Evolutionary conservation across 2,113 vertebrate genomes (phyloP), one percentile per base, ranked within the genome.

Genomic region (Copsychus sechellarum): DNA sequence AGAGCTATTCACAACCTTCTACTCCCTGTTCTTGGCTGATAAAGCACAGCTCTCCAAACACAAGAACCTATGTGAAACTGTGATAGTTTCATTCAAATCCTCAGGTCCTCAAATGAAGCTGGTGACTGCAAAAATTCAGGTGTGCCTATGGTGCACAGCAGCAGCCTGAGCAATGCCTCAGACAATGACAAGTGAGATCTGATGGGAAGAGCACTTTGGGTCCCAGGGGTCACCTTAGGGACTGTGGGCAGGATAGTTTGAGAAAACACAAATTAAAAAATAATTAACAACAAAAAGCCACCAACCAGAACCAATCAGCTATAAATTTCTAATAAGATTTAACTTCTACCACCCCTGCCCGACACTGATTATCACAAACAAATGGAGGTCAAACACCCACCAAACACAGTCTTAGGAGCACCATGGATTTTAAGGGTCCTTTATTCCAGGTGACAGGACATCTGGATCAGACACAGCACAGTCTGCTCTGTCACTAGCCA

Each of bases 401-500:
- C 24, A 70, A 51, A 74, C 3, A n/a, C 0, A 2, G 28, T 29
- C 17, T 47, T 36, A 64, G 58, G 36, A 83, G 33, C 34, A 47
- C 31, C 23, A 18, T 3, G 31, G 31, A 69, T 43, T 77, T 4
- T 19, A 33, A 42, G 3, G 24, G 22, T 45, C 6, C 45, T 61
- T 36, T 65, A 20, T 31, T 43, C 29, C 4, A 78, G 34, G 50
- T 25, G 36, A 54, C 21, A 34, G 28, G 17, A 43, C 54, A 66
- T 5, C 64, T 29, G 4, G 1, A 33, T 16, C 0, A 70, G 36
- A 33, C 38, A 26, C 8, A 21, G 33, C 0, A 0, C 38, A 36
- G 47, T 2, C 80, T 62, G 57, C 72, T 20, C 19, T 17, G 60
- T 34, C 64, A 73, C 29, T 50, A 91, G 29, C 42, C 69, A 60